Evolutionary conservation across 2,797 vertebrate genomes (phyloP).

Genomic region (Poeciliopsis turneri): DNA sequence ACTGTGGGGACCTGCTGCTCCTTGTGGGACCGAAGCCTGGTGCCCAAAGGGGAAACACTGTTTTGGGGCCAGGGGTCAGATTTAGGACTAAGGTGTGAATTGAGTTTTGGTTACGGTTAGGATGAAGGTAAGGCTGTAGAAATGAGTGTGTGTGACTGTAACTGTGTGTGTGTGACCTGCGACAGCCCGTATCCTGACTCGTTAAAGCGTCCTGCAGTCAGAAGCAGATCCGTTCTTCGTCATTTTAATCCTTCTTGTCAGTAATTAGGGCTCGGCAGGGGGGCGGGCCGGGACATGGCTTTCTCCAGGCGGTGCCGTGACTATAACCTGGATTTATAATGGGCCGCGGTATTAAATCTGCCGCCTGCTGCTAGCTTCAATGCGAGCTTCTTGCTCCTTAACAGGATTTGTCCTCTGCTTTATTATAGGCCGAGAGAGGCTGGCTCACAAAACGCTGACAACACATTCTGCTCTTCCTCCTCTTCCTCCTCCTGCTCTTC

Average conservation of each 20-base stretch:
- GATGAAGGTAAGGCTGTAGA: too few species aligned
- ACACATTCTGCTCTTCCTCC: constrained; percentile 66
- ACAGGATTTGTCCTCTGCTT: constrained; percentile 91
- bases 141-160: background rate
- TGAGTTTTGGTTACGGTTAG: too few species aligned
- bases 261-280: constrained; percentile 88
- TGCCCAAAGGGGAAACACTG: too few species aligned
- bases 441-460: constrained; percentile 79
- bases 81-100: too few species aligned
- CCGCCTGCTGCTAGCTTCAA: constrained; percentile 86
- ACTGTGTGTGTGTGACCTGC: constrained; percentile 9
- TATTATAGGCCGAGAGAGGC: constrained; percentile 85
- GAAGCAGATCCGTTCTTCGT: too few species aligned
- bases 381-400: constrained; percentile 85
- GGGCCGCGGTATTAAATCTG: constrained; percentile 86
- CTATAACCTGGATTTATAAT: constrained; percentile 92
- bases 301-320: constrained; percentile 81
- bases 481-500: constrained; percentile 29
- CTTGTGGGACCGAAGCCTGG: too few species aligned
- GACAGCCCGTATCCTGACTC: background rate
- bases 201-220: constrained; percentile 23
- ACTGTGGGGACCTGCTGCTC: too few species aligned
- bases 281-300: constrained; percentile 79
- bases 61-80: too few species aligned
- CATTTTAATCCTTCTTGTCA: constrained; percentile 92